These are phyloP conservation scores for Coptodon bakossiorum DNA, from an alignment of 2,113 vertebrate species.

Conservation along the genomic window DNA sequence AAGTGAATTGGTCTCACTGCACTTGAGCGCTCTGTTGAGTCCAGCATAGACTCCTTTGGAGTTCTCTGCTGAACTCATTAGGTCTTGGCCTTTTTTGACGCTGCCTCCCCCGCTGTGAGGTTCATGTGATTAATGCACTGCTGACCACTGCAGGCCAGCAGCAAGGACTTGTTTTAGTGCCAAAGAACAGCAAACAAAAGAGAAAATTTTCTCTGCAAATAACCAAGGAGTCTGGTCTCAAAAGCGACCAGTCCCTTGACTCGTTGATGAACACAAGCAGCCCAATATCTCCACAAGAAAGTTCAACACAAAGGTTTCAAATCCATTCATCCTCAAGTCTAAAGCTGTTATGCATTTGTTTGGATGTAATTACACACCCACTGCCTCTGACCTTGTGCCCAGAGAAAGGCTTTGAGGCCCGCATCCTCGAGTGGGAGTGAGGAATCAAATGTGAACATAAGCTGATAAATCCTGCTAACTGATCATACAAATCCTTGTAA, in stretches of 20 bases:
- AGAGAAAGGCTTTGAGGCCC: constrained; percentile 35
- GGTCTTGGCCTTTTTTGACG: constrained; percentile 58
- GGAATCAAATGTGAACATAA: constrained; percentile 43
- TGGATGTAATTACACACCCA: constrained; percentile 52
- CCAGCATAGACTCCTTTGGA: constrained; percentile 14
- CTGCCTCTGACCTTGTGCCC: constrained; percentile 38
- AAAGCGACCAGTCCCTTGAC: background rate
- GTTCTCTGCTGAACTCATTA: constrained; percentile 55
- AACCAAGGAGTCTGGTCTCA: constrained; percentile 17
- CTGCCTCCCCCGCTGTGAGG: constrained; percentile 25
- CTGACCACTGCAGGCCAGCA: constrained; percentile 41
- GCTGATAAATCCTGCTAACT: constrained; percentile 33
- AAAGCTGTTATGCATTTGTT: constrained; percentile 29
- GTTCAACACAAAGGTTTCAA: constrained; percentile 25
- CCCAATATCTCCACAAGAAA: constrained; percentile 10
- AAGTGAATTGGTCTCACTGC: constrained; percentile 17
- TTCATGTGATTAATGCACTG: constrained; percentile 61
- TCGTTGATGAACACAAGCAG: constrained; percentile 11
- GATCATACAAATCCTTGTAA: background rate
- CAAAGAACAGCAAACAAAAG: constrained; percentile 56
- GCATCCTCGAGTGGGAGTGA: constrained; percentile 4
- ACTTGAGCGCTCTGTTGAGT: constrained; percentile 10
- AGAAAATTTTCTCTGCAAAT: constrained; percentile 51
- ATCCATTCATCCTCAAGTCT: constrained; percentile 25
- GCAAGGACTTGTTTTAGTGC: constrained; percentile 51